These are phyloP conservation scores for Characodon lateralis DNA, from an alignment of 2,797 vertebrate genomes.

Conservation along the genomic window DNA sequence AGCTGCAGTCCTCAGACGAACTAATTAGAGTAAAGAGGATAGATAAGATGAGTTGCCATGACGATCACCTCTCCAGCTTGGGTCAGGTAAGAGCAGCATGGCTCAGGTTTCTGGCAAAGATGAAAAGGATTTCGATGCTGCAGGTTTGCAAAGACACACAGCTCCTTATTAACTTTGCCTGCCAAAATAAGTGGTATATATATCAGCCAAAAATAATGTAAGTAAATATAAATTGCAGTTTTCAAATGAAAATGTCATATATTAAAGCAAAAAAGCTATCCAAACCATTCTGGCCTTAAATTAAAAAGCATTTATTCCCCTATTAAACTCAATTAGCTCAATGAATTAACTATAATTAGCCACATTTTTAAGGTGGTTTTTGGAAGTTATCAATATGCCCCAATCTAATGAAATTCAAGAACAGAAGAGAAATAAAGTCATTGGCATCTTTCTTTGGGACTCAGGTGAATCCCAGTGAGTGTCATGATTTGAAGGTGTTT, in stretches of 20 bases:
- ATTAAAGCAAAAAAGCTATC: background rate
- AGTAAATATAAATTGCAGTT: background rate
- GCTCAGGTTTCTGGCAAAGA: conserved; percentile 46
- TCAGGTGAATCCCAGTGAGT: no score
- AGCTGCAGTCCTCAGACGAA: conserved; percentile 16
- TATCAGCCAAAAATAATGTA: background rate
- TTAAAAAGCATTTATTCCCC: no score
- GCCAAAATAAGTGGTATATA: background rate
- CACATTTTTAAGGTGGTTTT: background rate
- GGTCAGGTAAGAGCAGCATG: conserved; percentile 38
- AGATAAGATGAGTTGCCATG: conserved; percentile 36
- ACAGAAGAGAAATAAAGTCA: no score
- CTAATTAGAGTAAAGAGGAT: conserved; percentile 34
- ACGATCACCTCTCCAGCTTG: conserved; percentile 32
- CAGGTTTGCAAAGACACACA: background rate
- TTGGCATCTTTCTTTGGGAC: no score
- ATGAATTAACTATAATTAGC: background rate
- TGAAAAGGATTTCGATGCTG: conserved; percentile 20
- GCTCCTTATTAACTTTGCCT: background rate
- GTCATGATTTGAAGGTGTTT: no score
- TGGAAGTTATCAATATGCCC: no score
- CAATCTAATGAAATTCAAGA: no score
- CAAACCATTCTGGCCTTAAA: background rate
- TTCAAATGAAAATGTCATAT: background rate
- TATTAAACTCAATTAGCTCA: background rate